Evolutionary conservation across 2,888 invertebrate genomes (phyloP).

Genomic region (Heliconius ismenius): DNA sequence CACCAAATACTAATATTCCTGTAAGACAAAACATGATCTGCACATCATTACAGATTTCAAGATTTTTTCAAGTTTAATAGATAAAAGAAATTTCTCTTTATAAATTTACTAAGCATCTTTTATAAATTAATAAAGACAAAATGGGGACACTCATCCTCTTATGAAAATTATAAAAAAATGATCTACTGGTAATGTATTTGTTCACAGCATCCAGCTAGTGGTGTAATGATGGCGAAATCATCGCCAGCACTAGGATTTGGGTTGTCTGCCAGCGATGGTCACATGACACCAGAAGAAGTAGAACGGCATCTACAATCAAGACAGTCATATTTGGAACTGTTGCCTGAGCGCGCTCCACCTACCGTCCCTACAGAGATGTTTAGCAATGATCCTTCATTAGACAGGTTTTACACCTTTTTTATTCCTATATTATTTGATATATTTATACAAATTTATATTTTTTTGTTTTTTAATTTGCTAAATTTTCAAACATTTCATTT

Average conservation of each 20-base stretch:
- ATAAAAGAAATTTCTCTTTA: neutral
- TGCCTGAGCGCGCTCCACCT: constrained; percentile 92
- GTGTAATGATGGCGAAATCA: constrained; percentile 77
- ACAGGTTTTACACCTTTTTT: constrained; percentile 82
- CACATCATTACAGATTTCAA: constrained; percentile 39
- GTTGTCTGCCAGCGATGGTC: constrained; percentile 84
- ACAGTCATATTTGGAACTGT: constrained; percentile 89
- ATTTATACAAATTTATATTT: no score
- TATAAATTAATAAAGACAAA: neutral
- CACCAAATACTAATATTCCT: constrained; percentile 64
- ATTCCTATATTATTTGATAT: neutral
- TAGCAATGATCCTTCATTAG: constrained; percentile 94
- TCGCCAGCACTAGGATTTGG: constrained; percentile 77
- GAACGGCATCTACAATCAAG: constrained; percentile 93
- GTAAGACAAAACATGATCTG: constrained; percentile 58
- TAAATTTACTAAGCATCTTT: neutral
- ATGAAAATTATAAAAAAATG: neutral
- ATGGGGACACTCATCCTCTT: constrained; percentile 35
- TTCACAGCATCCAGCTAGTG: constrained; percentile 77
- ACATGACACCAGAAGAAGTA: constrained; percentile 95
- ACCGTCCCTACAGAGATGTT: constrained; percentile 97
- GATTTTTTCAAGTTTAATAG: constrained; percentile 19
- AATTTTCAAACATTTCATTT: no score
- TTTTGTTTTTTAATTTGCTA: no score
- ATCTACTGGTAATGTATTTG: constrained; percentile 45